These are phyloP conservation scores for Lutraria lutraria DNA, from an alignment of 2,888 invertebrate genomes.

Conservation along the genomic window DNA sequence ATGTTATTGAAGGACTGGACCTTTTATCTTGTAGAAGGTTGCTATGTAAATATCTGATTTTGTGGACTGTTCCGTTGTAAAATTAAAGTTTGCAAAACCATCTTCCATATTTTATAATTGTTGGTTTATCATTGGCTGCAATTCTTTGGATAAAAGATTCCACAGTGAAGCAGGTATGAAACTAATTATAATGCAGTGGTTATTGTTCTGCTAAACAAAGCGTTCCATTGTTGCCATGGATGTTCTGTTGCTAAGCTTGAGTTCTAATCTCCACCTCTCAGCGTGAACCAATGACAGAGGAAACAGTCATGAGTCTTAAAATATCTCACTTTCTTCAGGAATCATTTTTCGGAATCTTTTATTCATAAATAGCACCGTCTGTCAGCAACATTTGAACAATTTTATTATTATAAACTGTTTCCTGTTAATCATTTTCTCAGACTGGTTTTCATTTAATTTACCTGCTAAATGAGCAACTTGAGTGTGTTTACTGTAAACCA, in stretches of 20 bases:
- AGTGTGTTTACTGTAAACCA: conserved; percentile 8
- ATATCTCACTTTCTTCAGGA: conserved; percentile 17
- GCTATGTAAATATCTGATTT: no score
- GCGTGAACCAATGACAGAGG: background rate
- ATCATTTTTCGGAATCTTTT: background rate
- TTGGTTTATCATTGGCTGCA: no score
- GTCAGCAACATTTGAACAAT: conserved; percentile 29
- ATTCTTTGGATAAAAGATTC: no score
- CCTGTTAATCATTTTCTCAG: conserved; percentile 41
- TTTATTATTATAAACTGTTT: conserved; percentile 31
- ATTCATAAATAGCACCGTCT: conserved; percentile 21
- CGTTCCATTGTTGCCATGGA: background rate
- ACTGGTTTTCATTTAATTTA: conserved; percentile 20
- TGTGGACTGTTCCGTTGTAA: no score
- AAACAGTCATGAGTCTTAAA: background rate
- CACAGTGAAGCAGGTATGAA: background rate
- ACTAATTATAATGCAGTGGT: background rate
- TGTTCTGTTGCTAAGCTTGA: background rate
- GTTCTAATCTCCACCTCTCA: background rate
- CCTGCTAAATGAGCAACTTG: conserved; percentile 27
- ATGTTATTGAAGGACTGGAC: no score
- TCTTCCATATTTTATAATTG: no score
- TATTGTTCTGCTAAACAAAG: background rate
- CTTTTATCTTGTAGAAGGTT: no score
- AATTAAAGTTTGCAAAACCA: no score